Conservation (phyloP, 2,113 vertebrate genomes). For the Anguilla japonica region DNA sequence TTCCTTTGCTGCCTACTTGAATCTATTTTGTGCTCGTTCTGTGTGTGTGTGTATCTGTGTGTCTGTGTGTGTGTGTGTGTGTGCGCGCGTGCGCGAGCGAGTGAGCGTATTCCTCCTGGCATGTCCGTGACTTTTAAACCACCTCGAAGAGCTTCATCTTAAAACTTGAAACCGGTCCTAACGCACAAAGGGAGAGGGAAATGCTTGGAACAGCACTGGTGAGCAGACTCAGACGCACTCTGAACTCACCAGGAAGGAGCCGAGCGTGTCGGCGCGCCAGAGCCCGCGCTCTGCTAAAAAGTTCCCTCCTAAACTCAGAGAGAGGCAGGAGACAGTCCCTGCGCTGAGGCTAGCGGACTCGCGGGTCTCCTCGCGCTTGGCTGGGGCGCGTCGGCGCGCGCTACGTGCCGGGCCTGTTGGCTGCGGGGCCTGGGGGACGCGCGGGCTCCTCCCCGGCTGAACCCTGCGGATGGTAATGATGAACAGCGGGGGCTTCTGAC, state of each 20-base stretch:
- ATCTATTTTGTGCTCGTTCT: constrained; percentile 17
- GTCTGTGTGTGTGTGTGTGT: constrained; percentile 29
- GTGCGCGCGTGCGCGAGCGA: background rate
- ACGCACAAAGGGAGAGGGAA: constrained; percentile 32
- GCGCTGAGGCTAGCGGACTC: background rate
- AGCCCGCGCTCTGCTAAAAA: constrained; percentile 12
- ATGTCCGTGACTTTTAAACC: constrained; percentile 56
- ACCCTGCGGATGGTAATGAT: constrained; percentile 35
- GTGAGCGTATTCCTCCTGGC: constrained; percentile 36
- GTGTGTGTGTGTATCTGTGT: constrained; percentile 7
- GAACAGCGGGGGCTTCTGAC: constrained; percentile 35
- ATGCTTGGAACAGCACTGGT: constrained; percentile 24
- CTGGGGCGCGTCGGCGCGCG: background rate
- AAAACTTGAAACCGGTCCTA: constrained; percentile 49
- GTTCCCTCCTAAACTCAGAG: background rate
- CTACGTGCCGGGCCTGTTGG: background rate
- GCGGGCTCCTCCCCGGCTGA: constrained; percentile 13
- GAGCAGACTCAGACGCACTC: constrained; percentile 42
- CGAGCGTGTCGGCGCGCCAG: background rate
- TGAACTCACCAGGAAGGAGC: constrained; percentile 40
- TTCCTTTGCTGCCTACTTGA: constrained; percentile 19
- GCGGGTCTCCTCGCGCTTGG: background rate
- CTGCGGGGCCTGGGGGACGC: background rate
- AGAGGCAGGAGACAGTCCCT: background rate
- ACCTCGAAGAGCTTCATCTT: constrained; percentile 59